These are phyloP conservation scores for Falco rusticolus DNA, from an alignment of 2,797 vertebrate genomes.

Conservation along the genomic window DNA sequence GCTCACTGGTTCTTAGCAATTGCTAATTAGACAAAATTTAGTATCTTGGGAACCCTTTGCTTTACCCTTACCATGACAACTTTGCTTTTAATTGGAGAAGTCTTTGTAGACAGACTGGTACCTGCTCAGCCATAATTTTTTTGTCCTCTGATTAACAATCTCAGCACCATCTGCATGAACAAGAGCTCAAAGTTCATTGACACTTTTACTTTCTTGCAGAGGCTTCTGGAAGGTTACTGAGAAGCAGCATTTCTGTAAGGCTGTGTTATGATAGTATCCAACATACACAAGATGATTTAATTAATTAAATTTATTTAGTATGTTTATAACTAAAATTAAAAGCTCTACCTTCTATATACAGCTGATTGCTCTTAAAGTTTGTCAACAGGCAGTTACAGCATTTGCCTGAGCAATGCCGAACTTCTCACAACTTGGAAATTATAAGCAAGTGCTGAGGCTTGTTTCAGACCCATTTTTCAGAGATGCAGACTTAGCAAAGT, in stretches of 20 bases:
- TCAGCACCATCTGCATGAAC: not conserved
- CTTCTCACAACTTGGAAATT: not conserved
- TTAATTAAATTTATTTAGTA: not conserved
- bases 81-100: slow-evolving; percentile 26
- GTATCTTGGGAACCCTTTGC: not conserved
- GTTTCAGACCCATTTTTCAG: not conserved
- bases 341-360: not conserved
- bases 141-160: not conserved
- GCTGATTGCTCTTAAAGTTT: not conserved
- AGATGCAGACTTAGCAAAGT: not conserved
- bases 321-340: not conserved
- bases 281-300: not conserved
- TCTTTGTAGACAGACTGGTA: not conserved
- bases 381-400: not conserved
- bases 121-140: not conserved
- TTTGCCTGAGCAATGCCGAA: not conserved
- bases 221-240: not conserved
- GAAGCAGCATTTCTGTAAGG: not conserved
- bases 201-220: not conserved
- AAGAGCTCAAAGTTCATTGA: not conserved
- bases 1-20: not conserved
- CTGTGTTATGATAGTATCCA: not conserved
- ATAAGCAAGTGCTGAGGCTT: not conserved
- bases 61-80: not conserved
- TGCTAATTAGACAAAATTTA: slow-evolving; percentile 42